Evolutionary conservation across 2,113 vertebrate genomes (phyloP), one percentile per base, ranked within the genome.

Genomic region (Ellobius talpinus): DNA sequence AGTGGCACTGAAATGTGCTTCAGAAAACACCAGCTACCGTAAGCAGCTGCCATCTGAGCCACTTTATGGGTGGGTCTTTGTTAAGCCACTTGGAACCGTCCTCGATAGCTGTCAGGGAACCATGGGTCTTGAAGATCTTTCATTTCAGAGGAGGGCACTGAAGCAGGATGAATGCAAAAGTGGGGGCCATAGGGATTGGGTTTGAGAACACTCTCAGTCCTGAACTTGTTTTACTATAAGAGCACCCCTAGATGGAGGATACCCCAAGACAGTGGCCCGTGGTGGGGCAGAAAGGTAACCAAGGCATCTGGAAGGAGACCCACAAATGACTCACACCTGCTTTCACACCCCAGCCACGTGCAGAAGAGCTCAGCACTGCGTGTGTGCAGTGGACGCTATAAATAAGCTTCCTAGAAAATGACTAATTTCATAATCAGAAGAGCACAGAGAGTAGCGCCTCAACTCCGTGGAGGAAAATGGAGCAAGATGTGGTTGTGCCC

Each of bases 381-480:
- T 95, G 96, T 7, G 10, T 94, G 95, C 96, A 81, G 91, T 1
- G 23, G 91, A 76, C 97, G 96, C 97, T 98, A 98, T 96, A 98
- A 98, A 98, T 97, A 97, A 95, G 96, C 96, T 98, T 97, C 98
- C 97, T 97, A 97, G 98, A 98, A 98, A 98, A 98, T 97, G 97
- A 97, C 97, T 97, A 97, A 97, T 98, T 98, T 97, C 97, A 97
- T 98, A 96, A 97, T 95, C 98, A 95, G 96, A 92, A 96, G 96
- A 90, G 91, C 87, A 96, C 96, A 87, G 91, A 96, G 97, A 98
- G 96, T 95, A 96, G 97, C 96, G 97, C 96, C 92, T 96, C 87
- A 93, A 29, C 1, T 81, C 78, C 82, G 86, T 31, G 84, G 42
- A 87, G 84, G 90, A 90, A 96, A 95, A 84, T 63, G 82, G 94